A percentile compares a stretch with the other conserved stretches of the same genome.
phyloP scores from a whole-genome alignment of 2,888 invertebrate genomes.

The Apotomis turbidana region DNA sequence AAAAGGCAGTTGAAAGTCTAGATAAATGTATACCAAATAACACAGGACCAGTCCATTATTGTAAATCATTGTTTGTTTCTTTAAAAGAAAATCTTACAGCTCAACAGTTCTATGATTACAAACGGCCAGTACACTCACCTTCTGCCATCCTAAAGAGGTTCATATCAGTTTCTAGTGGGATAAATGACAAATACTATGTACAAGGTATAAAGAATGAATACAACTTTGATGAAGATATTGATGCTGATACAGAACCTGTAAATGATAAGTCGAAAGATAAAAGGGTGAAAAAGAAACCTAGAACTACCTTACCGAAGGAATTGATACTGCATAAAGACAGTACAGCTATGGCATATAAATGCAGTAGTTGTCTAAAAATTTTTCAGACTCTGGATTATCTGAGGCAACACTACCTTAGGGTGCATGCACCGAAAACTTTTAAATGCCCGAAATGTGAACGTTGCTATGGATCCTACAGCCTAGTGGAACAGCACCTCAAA shows the following conservation, averaged over 20 bases:
- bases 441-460: constrained; percentile 52
- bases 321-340: constrained; percentile 34
- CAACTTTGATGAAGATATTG: constrained; percentile 19
- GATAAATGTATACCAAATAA: constrained; percentile 44
- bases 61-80: constrained; percentile 32
- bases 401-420: constrained; percentile 50
- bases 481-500: constrained; percentile 50
- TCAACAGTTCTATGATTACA: constrained; percentile 28
- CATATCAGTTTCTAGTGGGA: constrained; percentile 3
- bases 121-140: constrained; percentile 10
- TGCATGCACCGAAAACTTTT: constrained; percentile 55
- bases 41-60: constrained; percentile 31
- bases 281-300: constrained; percentile 14
- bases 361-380: constrained; percentile 50
- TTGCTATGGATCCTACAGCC: constrained; percentile 47
- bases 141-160: constrained; percentile 25
- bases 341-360: constrained; percentile 43
- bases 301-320: constrained; percentile 21
- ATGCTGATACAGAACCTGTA: background rate
- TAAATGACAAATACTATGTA: constrained; percentile 1
- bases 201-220: constrained; percentile 27
- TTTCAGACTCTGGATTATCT: constrained; percentile 47
- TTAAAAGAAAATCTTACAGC: constrained; percentile 14
- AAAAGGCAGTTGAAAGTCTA: constrained; percentile 41
- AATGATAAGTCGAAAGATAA: constrained; percentile 2